Evolutionary conservation across 2,888 invertebrate species (phyloP).

Genomic region (Netelia virgata): DNA sequence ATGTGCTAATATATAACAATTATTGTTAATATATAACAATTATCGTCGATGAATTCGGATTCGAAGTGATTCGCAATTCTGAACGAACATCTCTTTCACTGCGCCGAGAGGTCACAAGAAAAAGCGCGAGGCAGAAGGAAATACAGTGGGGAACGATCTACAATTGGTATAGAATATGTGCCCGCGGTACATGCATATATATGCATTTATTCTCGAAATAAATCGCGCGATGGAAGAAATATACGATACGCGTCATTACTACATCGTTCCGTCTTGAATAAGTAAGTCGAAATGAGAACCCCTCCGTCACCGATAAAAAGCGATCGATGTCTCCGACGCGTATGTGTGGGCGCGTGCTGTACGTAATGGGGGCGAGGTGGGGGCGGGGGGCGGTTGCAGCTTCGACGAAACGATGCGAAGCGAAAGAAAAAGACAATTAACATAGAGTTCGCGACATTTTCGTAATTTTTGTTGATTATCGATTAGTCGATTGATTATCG

Average conservation of each 20-base stretch:
- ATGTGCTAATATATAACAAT: no score
- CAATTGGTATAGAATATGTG: neutral
- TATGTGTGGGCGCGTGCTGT: neutral
- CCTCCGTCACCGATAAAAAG: conserved; percentile 21
- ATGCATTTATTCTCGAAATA: conserved; percentile 10
- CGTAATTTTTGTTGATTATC: neutral
- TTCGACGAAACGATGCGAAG: neutral
- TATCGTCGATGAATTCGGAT: no score
- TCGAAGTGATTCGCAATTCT: no score
- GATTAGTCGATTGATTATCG: neutral
- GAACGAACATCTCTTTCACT: neutral
- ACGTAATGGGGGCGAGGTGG: neutral
- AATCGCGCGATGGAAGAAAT: conserved; percentile 11
- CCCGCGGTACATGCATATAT: neutral
- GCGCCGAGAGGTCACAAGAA: neutral
- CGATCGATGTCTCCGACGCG: conserved; percentile 25
- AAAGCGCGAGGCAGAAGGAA: neutral
- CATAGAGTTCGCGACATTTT: neutral
- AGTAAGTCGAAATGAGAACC: conserved; percentile 29
- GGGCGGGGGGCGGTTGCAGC: neutral
- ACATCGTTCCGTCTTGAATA: conserved; percentile 37
- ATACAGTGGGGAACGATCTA: neutral
- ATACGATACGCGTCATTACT: conserved; percentile 33
- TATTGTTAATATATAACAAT: no score
- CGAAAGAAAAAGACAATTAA: neutral